Evolutionary conservation across 2,797 vertebrate genomes (phyloP).

Genomic region (Sparus aurata): DNA sequence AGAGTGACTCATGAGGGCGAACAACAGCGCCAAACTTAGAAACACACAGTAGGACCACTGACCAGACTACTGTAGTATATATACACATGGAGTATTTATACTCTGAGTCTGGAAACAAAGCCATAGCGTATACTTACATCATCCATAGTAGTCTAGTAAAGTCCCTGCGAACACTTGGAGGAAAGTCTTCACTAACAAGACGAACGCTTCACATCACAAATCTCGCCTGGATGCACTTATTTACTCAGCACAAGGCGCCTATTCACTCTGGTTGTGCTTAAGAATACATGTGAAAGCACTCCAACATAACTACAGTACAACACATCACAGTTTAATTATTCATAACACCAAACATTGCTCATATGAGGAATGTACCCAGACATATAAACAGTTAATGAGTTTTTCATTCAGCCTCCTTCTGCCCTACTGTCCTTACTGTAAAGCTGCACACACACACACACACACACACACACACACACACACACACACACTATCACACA

Average conservation of each 20-base stretch:
- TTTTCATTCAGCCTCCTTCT: not conserved
- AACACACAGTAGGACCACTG: no score
- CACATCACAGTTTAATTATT: slow-evolving; percentile 5
- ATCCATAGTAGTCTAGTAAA: not conserved
- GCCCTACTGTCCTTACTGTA: slow-evolving; percentile 16
- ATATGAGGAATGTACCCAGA: not conserved
- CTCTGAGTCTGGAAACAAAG: no score
- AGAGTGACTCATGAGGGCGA: no score
- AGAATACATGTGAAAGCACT: not conserved
- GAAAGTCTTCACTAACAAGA: not conserved
- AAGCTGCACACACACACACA: not conserved
- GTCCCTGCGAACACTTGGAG: not conserved
- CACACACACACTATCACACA: not conserved
- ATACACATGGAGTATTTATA: no score
- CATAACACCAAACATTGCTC: not conserved
- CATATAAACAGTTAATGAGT: not conserved
- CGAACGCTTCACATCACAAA: not conserved
- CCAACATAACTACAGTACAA: not conserved
- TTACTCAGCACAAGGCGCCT: not conserved
- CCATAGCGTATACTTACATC: not conserved
- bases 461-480: not conserved
- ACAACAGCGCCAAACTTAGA: no score
- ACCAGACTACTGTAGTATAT: no score
- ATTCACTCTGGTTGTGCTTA: not conserved
- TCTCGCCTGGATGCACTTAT: not conserved